Conservation (phyloP, 2,888 invertebrate genomes). For the Tenthredo mesomela region DNA sequence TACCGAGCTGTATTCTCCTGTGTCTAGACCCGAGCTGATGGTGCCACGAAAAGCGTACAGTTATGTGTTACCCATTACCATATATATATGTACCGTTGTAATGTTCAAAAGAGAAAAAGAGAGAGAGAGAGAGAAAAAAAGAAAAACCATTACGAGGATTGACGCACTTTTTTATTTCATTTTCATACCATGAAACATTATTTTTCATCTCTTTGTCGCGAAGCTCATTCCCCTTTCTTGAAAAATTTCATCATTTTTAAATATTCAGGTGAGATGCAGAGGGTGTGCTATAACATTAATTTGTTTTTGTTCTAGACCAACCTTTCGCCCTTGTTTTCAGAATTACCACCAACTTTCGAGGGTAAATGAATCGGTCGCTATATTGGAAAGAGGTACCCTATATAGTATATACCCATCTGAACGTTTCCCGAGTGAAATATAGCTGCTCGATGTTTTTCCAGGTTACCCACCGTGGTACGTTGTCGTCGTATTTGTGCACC, state of each 20-base stretch:
- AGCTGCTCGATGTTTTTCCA: constrained; percentile 42
- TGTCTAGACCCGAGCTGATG: background rate
- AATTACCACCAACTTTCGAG: constrained; percentile 37
- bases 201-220: constrained; percentile 21
- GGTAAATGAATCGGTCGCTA: constrained; percentile 41
- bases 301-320: constrained; percentile 12
- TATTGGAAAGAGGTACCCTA: constrained; percentile 38
- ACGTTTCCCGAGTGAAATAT: constrained; percentile 42
- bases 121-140: background rate
- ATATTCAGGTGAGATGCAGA: background rate
- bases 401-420: background rate
- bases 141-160: background rate
- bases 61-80: constrained; percentile 22
- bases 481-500: constrained; percentile 23
- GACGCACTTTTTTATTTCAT: background rate
- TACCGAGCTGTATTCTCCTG: constrained; percentile 2
- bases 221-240: background rate
- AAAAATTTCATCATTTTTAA: constrained; percentile 14
- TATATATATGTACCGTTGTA: background rate
- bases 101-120: background rate
- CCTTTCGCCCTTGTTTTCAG: constrained; percentile 29
- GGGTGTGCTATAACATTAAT: constrained; percentile 17
- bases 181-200: background rate
- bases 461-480: constrained; percentile 25
- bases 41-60: background rate